phyloP scores from a whole-genome alignment of 1,140 invertebrate species.

The Stegodyphus dumicola region DNA sequence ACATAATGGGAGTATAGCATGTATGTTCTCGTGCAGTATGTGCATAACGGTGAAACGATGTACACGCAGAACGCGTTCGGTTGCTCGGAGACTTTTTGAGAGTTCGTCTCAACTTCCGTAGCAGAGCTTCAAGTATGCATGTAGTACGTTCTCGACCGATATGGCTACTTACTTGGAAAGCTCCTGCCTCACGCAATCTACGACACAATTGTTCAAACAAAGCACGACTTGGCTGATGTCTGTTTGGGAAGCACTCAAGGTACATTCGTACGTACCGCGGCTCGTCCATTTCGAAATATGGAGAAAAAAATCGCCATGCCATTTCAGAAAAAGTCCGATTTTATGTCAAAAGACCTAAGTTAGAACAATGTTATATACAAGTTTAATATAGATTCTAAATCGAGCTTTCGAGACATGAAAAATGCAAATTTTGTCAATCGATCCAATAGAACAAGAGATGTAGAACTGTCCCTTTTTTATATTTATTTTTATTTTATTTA shows the following conservation, averaged over 20 bases:
- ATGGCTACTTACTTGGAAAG: constrained; percentile 6
- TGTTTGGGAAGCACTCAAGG: not conserved
- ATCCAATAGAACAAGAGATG: no score
- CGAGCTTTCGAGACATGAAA: not conserved
- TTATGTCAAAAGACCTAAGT: no score
- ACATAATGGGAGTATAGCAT: constrained; percentile 33
- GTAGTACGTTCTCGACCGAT: constrained; percentile 3
- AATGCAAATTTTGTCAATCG: not conserved
- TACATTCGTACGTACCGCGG: not conserved
- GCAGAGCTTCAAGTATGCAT: not conserved
- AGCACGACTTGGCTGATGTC: constrained; percentile 3
- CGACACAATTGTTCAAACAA: not conserved
- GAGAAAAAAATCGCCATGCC: no score
- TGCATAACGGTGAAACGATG: not conserved
- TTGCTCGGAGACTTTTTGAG: constrained; percentile 1
- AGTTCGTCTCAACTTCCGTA: not conserved
- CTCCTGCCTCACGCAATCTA: not conserved
- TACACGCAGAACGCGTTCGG: not conserved
- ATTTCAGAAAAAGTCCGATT: no score
- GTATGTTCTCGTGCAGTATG: constrained; percentile 1
- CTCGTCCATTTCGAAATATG: not conserved
- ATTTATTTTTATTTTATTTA: no score
- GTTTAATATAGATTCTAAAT: no score
- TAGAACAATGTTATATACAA: no score
- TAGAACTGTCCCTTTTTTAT: no score